A percentile compares a stretch with the other conserved stretches of the same genome.
These are phyloP conservation scores for Chironex yamaguchii DNA, from an alignment of 30 jellyfish, hydroid and myxozoan species.

Conservation along the genomic window DNA sequence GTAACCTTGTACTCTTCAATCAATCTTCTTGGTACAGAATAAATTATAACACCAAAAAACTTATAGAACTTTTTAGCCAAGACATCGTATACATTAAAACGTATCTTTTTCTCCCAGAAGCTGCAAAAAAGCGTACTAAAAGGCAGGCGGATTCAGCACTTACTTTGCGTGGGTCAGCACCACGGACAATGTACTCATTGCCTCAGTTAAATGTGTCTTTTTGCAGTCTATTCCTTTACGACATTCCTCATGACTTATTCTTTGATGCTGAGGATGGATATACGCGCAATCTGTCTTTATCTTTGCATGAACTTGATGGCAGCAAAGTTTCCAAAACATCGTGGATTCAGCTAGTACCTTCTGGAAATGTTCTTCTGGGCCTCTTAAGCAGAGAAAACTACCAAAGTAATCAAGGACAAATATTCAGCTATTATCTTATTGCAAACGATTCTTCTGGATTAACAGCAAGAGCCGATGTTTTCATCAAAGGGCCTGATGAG, in stretches of 20 bases:
- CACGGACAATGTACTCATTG: slow-evolving; percentile 2
- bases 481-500: slow-evolving; percentile 59
- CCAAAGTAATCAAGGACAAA: background rate
- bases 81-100: too few species aligned
- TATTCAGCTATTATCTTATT: slow-evolving; percentile 15
- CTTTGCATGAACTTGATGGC: slow-evolving; percentile 8
- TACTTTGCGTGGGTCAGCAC: slow-evolving; percentile 5
- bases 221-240: slow-evolving; percentile 43
- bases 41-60: too few species aligned
- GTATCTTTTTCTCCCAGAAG: too few species aligned
- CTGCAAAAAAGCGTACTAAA: too few species aligned
- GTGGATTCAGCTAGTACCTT: slow-evolving; percentile 23
- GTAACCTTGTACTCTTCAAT: too few species aligned
- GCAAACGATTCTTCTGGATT: slow-evolving; percentile 82
- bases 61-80: too few species aligned
- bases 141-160: background rate
- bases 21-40: too few species aligned
- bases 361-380: background rate
- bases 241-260: slow-evolving; percentile 71
- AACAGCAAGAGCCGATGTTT: slow-evolving; percentile 25
- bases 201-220: slow-evolving; percentile 46
- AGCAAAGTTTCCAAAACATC: slow-evolving; percentile 14
- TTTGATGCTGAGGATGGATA: slow-evolving; percentile 90
- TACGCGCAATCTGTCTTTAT: slow-evolving; percentile 52
- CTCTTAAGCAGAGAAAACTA: background rate